Base-by-base conservation (phyloP, 2,888 invertebrate species). In the Oscheius sp. region DNA sequence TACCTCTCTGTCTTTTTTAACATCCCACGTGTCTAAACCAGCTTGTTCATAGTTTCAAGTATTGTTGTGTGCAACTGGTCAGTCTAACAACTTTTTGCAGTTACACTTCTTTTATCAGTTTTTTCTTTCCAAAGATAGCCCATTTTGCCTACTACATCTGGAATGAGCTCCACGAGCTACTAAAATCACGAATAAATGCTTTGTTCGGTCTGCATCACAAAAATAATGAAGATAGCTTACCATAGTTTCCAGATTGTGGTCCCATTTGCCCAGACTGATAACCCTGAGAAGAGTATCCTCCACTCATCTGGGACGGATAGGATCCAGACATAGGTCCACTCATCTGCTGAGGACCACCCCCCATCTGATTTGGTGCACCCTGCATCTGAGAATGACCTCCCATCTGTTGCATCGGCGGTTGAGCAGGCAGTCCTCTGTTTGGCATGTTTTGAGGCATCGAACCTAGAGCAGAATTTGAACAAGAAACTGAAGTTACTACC, bases 401-500 rank as follows among this genome's bases (percentile, higher is more conserved):
- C 60, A 60, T 60, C 5, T 32, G 55, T 21, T 55, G 55, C 55
- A 55, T 55, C 5, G 55, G 21, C 13, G 55, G 55, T 21, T 55
- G 55, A 9, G 29, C 55, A 9, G 59, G 59, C 59, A 60, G 32
- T 60, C 42, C 37, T 60, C 35, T 32, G n/a, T 32, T 60, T 60
- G 32, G 59, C 59, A 60, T 60, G 4, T 33, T 10, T 32, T 60
- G 59, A 7, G 35, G n/a, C 59, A 37, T 60, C 33, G 42, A 60
- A 35, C 13, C n/a, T 35, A 1, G 11, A 33, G 3, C 29, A 53
- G 10, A 53, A 53, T 53, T 21, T 53, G 29, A 53, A 53, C 3
- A 53, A 3, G 3, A 53, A 53, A 53, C 13, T 21, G 21, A 21
- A 21, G 21, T 21, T 21, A 0, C 4, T 21, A 53, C 53, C 53